phyloP scores from a whole-genome alignment of 1,140 invertebrate species.

The Brachionus angularis region DNA sequence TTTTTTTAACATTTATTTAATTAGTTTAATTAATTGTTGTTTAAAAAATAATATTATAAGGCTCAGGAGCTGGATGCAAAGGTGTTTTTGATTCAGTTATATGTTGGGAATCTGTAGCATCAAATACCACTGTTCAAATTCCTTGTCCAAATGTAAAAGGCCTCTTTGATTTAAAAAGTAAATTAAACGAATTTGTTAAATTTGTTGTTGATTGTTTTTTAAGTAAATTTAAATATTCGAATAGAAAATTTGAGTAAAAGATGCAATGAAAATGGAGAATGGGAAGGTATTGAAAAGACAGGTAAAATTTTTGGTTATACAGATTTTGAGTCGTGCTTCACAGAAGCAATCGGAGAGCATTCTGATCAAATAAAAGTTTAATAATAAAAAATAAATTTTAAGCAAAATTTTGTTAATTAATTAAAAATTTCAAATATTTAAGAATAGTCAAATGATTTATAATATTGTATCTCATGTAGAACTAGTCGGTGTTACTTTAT shows the following conservation, averaged over 20 bases:
- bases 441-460: conserved; percentile 8
- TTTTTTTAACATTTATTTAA: not conserved
- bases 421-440: not conserved
- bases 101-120: not conserved
- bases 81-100: conserved; percentile 28
- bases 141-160: conserved; percentile 33
- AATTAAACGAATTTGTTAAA: not conserved
- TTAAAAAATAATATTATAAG: not conserved
- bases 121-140: conserved; percentile 1
- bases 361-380: not conserved
- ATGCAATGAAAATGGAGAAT: not conserved
- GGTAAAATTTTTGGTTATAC: conserved; percentile 2
- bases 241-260: conserved; percentile 26
- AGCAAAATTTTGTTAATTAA: not conserved
- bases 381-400: not conserved
- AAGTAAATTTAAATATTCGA: not conserved
- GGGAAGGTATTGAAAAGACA: conserved; percentile 27
- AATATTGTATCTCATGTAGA: conserved; percentile 24
- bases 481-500: conserved; percentile 28
- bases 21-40: not conserved
- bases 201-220: not conserved
- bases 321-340: conserved; percentile 15
- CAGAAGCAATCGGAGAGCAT: not conserved
- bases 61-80: not conserved
- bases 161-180: conserved; percentile 31